Percentiles rank a stretch among this genome's conserved stretches.
Conservation (phyloP, 2,113 vertebrate genomes). For the Calidris pugnax region DNA sequence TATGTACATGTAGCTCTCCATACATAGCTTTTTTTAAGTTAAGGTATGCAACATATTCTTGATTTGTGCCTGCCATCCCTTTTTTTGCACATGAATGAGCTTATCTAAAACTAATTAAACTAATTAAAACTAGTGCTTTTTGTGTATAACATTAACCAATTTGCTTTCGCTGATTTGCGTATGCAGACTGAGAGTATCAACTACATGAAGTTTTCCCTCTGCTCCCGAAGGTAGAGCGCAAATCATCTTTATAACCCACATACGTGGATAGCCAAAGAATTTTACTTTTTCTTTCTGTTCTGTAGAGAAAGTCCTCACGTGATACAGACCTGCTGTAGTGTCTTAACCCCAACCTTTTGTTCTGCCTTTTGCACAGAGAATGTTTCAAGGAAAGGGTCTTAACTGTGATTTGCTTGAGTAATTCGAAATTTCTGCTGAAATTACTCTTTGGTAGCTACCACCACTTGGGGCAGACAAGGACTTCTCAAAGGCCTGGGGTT, state of each 20-base stretch:
- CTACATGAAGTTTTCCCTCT: not conserved
- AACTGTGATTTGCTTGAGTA: not conserved
- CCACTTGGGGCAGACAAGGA: rapidly evolving
- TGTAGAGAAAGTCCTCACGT: not conserved
- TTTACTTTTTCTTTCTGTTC: not conserved
- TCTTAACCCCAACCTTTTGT: not conserved
- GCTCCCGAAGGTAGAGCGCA: not conserved
- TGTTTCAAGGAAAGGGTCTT: not conserved
- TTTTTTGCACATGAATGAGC: not conserved
- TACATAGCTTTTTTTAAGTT: not conserved
- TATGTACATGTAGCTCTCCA: not conserved
- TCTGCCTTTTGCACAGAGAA: not conserved
- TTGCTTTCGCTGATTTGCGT: not conserved
- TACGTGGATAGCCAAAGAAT: not conserved
- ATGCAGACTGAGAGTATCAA: not conserved
- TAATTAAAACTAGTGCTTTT: not conserved
- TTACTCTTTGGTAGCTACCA: not conserved
- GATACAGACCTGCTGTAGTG: not conserved
- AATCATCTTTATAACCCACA: not conserved
- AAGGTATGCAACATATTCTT: not conserved
- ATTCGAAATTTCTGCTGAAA: not conserved
- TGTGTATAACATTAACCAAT: not conserved
- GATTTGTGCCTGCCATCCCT: not conserved
- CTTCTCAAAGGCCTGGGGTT: not conserved
- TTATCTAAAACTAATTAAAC: not conserved